phyloP scores from a whole-genome alignment of 2,888 invertebrate genomes.

The Cosmorhoe ocellata region DNA sequence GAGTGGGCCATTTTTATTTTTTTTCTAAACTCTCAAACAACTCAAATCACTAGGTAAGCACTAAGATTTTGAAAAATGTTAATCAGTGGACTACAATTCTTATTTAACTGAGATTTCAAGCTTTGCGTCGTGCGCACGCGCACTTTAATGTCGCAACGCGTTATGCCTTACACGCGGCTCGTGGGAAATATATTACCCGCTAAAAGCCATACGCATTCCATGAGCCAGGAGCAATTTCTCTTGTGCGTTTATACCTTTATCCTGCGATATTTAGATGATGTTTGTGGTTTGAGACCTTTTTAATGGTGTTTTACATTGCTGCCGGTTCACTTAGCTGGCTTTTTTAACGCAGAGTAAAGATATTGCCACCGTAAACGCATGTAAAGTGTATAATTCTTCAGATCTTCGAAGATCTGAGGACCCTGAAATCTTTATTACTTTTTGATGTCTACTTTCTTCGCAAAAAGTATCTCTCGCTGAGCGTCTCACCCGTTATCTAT shows the following conservation, averaged over 20 bases:
- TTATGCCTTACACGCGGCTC: conserved; percentile 22
- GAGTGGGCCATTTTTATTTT: too few relatives aligned
- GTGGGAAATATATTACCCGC: conserved; percentile 33
- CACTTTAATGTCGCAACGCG: conserved; percentile 26
- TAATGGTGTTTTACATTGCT: background rate
- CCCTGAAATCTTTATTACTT: too few relatives aligned
- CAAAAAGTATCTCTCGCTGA: too few relatives aligned
- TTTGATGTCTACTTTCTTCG: too few relatives aligned
- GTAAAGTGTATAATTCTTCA: too few relatives aligned
- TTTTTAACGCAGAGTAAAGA: too few relatives aligned
- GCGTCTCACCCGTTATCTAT: too few relatives aligned
- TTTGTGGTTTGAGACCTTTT: background rate
- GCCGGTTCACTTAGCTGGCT: too few relatives aligned
- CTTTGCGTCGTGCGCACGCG: conserved; percentile 30
- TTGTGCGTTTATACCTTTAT: conserved; percentile 11
- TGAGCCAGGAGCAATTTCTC: conserved; percentile 18
- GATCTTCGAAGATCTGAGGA: too few relatives aligned
- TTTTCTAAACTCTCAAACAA: too few relatives aligned
- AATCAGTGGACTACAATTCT: conserved; percentile 3
- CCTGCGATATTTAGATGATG: conserved; percentile 1
- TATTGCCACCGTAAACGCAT: too few relatives aligned
- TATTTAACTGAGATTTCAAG: conserved; percentile 19
- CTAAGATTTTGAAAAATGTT: background rate
- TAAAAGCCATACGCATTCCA: conserved; percentile 26
- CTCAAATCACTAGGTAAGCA: too few relatives aligned